Evolutionary conservation across 2,888 invertebrate species (phyloP).

Genomic region (Cyaniris semiargus): DNA sequence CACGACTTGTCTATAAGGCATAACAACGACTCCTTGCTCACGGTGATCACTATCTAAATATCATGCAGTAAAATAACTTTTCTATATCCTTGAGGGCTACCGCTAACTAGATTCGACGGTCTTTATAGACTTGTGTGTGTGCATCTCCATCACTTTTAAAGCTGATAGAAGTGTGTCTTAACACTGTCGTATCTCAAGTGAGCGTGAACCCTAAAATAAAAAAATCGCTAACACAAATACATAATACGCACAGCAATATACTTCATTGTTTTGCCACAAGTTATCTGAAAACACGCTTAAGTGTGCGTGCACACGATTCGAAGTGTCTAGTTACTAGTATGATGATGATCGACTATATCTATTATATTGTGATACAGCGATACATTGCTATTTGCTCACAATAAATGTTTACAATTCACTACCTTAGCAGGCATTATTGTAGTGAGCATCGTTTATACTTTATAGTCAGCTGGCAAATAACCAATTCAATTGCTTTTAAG

Average conservation of each 20-base stretch:
- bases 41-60: no score
- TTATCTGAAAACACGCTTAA: not conserved
- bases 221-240: no score
- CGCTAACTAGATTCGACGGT: no score
- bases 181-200: no score
- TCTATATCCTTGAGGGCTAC: no score
- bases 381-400: not conserved
- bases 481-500: not conserved
- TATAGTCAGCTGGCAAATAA: not conserved
- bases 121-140: no score
- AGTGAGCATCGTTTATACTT: not conserved
- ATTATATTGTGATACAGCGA: not conserved
- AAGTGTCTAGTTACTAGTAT: not conserved
- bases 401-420: not conserved
- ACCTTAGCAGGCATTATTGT: not conserved
- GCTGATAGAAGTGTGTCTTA: no score
- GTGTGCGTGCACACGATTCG: not conserved
- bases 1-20: slow-evolving; percentile 1
- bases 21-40: not conserved
- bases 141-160: no score
- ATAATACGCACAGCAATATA: no score
- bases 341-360: not conserved
- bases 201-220: no score
- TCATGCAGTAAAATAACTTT: no score
- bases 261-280: not conserved